These are phyloP conservation scores for Onychomys torridus DNA, from an alignment of 2,797 vertebrate species.

Conservation along the genomic window DNA sequence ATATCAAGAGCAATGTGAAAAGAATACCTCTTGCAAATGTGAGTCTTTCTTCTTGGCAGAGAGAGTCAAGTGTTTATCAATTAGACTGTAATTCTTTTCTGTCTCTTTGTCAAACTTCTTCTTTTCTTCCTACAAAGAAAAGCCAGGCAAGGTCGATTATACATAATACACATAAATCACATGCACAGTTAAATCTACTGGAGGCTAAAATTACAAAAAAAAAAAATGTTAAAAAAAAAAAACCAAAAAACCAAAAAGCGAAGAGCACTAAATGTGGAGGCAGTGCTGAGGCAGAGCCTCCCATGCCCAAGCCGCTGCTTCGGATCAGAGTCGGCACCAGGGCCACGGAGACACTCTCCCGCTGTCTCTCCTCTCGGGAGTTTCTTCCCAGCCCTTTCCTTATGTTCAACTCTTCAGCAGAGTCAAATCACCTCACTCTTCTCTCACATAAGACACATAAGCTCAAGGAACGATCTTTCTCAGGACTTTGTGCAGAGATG, in stretches of 20 bases:
- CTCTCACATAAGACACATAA: neutral
- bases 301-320: neutral
- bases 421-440: neutral
- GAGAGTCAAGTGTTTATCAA: constrained; percentile 98
- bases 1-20: constrained; percentile 3
- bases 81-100: constrained; percentile 97
- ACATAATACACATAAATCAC: neutral
- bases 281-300: neutral
- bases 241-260: constrained; percentile 14
- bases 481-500: constrained; percentile 13
- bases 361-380: neutral
- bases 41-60: constrained; percentile 99
- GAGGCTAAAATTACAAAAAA: constrained; percentile 4
- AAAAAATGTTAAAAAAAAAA: constrained; percentile 32
- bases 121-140: constrained; percentile 92
- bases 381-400: neutral
- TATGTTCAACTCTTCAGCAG: constrained; percentile 1
- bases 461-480: constrained; percentile 30
- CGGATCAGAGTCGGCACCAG: neutral
- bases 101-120: constrained; percentile 99
- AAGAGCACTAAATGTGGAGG: neutral
- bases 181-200: neutral
- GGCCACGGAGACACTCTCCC: neutral
- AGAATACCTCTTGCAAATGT: constrained; percentile 95
- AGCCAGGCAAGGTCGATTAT: constrained; percentile 6